Evolutionary conservation across 1,140 invertebrate genomes (phyloP).

Genomic region (Kradibia gibbosae): DNA sequence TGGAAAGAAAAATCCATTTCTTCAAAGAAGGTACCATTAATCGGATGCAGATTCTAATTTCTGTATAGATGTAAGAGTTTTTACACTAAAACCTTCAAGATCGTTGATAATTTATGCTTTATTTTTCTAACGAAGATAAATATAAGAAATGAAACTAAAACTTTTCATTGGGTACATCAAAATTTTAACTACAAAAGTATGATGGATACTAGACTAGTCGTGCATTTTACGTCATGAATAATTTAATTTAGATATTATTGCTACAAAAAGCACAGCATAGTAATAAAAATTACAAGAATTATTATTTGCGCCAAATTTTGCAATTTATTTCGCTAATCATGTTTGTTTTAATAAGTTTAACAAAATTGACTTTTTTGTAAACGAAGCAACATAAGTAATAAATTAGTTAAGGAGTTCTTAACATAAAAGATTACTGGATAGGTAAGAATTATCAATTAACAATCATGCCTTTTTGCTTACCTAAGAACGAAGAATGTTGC

Average conservation of each 20-base stretch:
- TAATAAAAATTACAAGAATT: no score
- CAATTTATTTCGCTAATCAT: no score
- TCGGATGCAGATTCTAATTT: background rate
- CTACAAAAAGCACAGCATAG: background rate
- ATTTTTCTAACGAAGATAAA: slow-evolving; percentile 14
- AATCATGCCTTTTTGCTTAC: no score
- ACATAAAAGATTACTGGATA: no score
- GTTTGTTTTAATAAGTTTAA: no score
- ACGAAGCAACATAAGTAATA: no score
- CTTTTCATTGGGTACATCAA: background rate
- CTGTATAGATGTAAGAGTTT: background rate
- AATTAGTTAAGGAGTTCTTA: no score
- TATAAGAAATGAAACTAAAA: slow-evolving; percentile 1
- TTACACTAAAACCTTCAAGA: background rate
- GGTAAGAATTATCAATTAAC: no score
- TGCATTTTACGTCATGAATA: slow-evolving; percentile 1
- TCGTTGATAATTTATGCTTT: background rate
- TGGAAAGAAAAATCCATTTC: no score
- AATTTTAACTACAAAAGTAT: background rate
- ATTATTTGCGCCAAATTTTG: no score
- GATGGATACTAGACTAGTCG: background rate
- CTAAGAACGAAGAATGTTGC: no score
- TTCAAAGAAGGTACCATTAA: background rate
- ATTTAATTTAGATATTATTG: background rate
- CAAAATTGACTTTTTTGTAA: no score